These are phyloP conservation scores for Microplitis deprimator DNA, from an alignment of 2,888 invertebrate genomes.

Conservation along the genomic window DNA sequence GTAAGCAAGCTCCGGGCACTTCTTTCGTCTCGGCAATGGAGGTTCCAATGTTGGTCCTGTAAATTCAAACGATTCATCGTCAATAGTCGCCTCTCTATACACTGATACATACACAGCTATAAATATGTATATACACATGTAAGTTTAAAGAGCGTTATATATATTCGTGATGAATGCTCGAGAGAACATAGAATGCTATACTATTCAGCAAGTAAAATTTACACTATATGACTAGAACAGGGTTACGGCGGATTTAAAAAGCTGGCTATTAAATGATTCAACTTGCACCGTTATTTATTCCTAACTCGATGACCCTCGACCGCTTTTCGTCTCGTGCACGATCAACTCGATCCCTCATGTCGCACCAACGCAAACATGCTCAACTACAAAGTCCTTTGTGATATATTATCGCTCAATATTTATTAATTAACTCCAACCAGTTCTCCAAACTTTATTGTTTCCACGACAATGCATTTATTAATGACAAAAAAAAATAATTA, in stretches of 20 bases:
- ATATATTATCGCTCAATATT: slow-evolving; percentile 2
- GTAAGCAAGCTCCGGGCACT: slow-evolving; percentile 90
- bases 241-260: background rate
- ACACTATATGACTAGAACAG: background rate
- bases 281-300: background rate
- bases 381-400: no score
- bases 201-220: background rate
- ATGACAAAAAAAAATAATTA: background rate
- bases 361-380: background rate
- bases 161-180: background rate
- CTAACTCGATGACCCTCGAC: slow-evolving; percentile 16
- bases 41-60: slow-evolving; percentile 80
- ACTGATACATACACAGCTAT: background rate
- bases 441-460: background rate
- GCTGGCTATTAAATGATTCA: background rate
- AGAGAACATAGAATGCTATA: background rate
- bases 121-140: slow-evolving; percentile 2
- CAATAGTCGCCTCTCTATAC: slow-evolving; percentile 4
- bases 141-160: slow-evolving; percentile 13
- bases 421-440: background rate
- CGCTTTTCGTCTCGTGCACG: slow-evolving; percentile 12
- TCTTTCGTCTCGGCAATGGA: slow-evolving; percentile 88
- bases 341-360: slow-evolving; percentile 24
- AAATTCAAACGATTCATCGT: slow-evolving; percentile 53
- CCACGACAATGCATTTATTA: background rate